Percentiles rank a stretch among this genome's conserved stretches.
These are phyloP conservation scores for Philopotamus ludificatus DNA, from an alignment of 1,140 invertebrate species.

Conservation along the genomic window DNA sequence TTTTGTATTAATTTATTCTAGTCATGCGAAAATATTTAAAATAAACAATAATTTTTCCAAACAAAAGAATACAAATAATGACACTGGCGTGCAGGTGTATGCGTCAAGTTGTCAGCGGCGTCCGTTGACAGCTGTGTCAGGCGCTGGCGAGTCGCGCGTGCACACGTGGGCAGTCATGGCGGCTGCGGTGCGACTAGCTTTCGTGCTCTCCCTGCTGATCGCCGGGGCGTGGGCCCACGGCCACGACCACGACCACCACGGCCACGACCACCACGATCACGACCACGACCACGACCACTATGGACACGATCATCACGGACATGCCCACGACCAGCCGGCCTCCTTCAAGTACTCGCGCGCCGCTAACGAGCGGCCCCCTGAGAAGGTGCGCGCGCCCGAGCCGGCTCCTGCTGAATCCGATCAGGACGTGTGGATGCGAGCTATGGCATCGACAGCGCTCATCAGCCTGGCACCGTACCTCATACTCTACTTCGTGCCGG, in stretches of 20 bases:
- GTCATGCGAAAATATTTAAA: no score
- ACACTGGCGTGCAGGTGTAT: no score
- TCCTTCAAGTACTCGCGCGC: conserved; percentile 73
- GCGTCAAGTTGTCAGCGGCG: no score
- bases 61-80: no score
- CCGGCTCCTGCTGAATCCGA: conserved; percentile 41
- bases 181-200: no score
- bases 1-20: no score
- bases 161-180: no score
- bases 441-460: conserved; percentile 83
- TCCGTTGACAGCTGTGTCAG: no score
- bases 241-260: conserved; percentile 2
- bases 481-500: conserved; percentile 89
- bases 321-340: conserved; percentile 58
- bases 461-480: conserved; percentile 94
- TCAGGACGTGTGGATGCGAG: conserved; percentile 72
- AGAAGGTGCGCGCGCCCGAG: conserved; percentile 5
- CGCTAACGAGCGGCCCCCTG: conserved; percentile 59
- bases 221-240: not conserved
- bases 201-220: not conserved
- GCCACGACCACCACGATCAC: not conserved
- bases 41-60: no score
- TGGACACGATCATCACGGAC: conserved; percentile 41
- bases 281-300: conserved; percentile 4
- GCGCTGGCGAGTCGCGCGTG: no score